Conservation (phyloP, 2,113 vertebrate genomes). For the Poeciliopsis turrubarensis region DNA sequence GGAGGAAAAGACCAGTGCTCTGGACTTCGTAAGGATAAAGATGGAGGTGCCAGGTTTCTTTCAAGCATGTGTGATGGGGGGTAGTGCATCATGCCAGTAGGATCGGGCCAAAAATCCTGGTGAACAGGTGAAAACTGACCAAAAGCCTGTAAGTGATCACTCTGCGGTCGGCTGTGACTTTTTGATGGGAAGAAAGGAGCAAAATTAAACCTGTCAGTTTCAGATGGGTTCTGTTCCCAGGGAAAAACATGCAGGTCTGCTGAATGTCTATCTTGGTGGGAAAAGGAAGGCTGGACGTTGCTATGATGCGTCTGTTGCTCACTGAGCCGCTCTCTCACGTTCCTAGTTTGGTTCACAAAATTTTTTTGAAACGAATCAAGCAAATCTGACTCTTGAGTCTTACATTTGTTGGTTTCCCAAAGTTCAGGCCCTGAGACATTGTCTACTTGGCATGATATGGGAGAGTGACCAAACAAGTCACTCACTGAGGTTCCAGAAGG, state of each 20-base stretch:
- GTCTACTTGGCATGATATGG: constrained; percentile 12
- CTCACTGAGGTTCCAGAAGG: constrained; percentile 7
- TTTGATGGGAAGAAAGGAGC: constrained; percentile 12
- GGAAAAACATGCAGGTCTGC: constrained; percentile 21
- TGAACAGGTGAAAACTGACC: constrained; percentile 35
- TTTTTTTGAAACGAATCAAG: constrained; percentile 45
- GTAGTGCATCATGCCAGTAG: constrained; percentile 62
- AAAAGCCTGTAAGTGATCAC: constrained; percentile 45
- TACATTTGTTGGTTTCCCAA: constrained; percentile 23
- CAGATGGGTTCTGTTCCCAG: constrained; percentile 28
- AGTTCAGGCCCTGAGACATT: constrained; percentile 15
- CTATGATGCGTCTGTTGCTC: neutral
- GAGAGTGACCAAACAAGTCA: constrained; percentile 27
- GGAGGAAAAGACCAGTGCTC: constrained; percentile 83
- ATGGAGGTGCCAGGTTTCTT: constrained; percentile 38
- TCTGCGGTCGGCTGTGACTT: constrained; percentile 16
- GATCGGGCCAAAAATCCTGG: constrained; percentile 32
- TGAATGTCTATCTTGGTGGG: constrained; percentile 14
- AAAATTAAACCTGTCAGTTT: constrained; percentile 25
- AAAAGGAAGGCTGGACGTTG: constrained; percentile 27
- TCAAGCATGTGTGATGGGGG: constrained; percentile 72
- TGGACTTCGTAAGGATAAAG: constrained; percentile 67
- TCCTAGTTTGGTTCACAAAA: constrained; percentile 35
- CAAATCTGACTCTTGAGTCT: neutral
- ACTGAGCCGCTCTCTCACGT: constrained; percentile 12